Conservation (phyloP, 1,140 invertebrate species). For the Cyclina sinensis region DNA sequence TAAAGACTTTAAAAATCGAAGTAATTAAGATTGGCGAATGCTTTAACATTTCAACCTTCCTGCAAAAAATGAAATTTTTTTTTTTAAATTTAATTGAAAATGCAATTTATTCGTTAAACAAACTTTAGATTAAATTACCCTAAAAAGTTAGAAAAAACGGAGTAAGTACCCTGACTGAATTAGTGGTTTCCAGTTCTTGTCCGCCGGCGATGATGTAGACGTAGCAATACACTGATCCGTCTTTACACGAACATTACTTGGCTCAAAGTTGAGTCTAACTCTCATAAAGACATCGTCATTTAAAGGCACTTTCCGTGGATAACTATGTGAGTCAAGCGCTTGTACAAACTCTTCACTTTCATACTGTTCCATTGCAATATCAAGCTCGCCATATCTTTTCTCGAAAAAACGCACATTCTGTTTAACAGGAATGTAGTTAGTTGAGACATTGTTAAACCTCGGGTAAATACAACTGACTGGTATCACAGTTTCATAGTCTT, state of each 20-base stretch:
- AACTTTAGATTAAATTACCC: too few species aligned
- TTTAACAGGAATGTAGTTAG: slow-evolving; percentile 46
- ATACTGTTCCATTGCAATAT: slow-evolving; percentile 53
- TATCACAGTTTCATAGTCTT: slow-evolving; percentile 56
- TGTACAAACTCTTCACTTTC: background rate
- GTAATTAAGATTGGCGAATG: too few species aligned
- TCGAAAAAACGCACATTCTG: slow-evolving; percentile 61
- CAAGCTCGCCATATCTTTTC: slow-evolving; percentile 40
- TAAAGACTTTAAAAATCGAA: too few species aligned
- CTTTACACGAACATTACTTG: background rate
- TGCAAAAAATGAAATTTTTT: too few species aligned
- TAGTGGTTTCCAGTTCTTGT: slow-evolving; percentile 54
- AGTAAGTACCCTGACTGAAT: slow-evolving; percentile 43
- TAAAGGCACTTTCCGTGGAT: slow-evolving; percentile 75
- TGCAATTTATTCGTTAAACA: too few species aligned
- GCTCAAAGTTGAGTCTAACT: slow-evolving; percentile 18
- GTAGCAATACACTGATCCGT: slow-evolving; percentile 62
- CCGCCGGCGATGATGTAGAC: slow-evolving; percentile 34
- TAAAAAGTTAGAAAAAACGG: too few species aligned
- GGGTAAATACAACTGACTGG: slow-evolving; percentile 59
- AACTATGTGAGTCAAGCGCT: slow-evolving; percentile 6
- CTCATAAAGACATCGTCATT: slow-evolving; percentile 60
- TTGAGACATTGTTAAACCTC: slow-evolving; percentile 19
- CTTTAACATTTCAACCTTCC: too few species aligned
- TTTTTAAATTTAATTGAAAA: too few species aligned